Conservation (phyloP, 2,888 invertebrate species). For the Cordylochernes scorpioides region DNA sequence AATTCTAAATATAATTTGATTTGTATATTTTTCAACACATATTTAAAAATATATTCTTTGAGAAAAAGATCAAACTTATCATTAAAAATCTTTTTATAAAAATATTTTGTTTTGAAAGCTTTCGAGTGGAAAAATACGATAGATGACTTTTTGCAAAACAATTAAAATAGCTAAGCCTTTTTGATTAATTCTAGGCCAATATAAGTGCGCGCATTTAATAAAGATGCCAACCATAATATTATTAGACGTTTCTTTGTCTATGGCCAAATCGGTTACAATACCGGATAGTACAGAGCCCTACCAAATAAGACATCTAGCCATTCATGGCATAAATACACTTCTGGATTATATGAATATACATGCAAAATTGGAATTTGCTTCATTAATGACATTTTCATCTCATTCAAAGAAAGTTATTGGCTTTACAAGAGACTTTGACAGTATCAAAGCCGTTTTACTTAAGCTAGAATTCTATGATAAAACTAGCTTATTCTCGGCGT, state of each 20-base stretch:
- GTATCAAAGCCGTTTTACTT: conserved; percentile 42
- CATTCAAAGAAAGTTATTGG: conserved; percentile 32
- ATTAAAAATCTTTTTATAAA: too few relatives aligned
- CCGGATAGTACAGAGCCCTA: conserved; percentile 28
- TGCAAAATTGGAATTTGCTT: conserved; percentile 42
- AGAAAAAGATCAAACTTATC: too few relatives aligned
- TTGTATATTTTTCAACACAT: too few relatives aligned
- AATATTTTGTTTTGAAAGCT: too few relatives aligned
- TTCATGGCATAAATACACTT: conserved; percentile 36
- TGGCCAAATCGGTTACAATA: conserved; percentile 32
- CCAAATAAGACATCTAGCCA: conserved; percentile 34
- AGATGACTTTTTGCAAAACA: too few relatives aligned
- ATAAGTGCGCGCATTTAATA: too few relatives aligned
- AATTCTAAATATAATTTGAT: too few relatives aligned
- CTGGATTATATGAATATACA: conserved; percentile 35
- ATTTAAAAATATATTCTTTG: too few relatives aligned
- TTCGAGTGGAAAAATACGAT: too few relatives aligned
- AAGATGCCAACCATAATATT: conserved; percentile 43
- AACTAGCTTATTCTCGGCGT: conserved; percentile 49
- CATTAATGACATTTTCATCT: conserved; percentile 23
- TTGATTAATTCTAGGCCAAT: too few relatives aligned
- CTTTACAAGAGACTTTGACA: conserved; percentile 66
- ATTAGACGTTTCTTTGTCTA: conserved; percentile 42
- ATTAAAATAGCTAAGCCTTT: too few relatives aligned
- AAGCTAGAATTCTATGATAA: conserved; percentile 59